A percentile compares a stretch with the other conserved stretches of the same genome.
phyloP scores from a whole-genome alignment of 2,797 vertebrate species.

The Sandelia bainsii region DNA sequence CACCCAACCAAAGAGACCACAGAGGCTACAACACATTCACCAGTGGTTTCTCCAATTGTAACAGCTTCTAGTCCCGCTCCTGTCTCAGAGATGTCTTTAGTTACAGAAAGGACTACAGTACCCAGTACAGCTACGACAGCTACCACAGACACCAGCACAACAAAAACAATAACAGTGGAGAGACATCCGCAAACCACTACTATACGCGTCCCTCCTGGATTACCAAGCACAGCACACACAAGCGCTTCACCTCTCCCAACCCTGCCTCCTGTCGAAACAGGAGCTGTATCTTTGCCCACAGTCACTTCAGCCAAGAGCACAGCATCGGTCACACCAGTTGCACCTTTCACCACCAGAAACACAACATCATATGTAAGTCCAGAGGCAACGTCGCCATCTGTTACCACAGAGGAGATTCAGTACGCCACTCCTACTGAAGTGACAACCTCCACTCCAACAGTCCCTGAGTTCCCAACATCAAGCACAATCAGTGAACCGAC shows the following conservation, averaged over 20 bases:
- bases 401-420: constrained; percentile 61
- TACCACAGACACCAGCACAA: constrained; percentile 51
- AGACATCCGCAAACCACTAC: constrained; percentile 39
- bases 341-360: constrained; percentile 55
- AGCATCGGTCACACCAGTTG: constrained; percentile 55
- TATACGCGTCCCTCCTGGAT: constrained; percentile 35
- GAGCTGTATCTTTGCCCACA: constrained; percentile 49
- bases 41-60: constrained; percentile 19
- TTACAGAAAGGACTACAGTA: constrained; percentile 56
- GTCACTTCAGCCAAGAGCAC: constrained; percentile 60
- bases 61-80: constrained; percentile 45
- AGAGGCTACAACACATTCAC: constrained; percentile 56
- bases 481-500: constrained; percentile 27
- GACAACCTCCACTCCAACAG: constrained; percentile 48
- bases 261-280: constrained; percentile 52
- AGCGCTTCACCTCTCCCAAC: constrained; percentile 48
- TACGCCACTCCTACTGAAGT: constrained; percentile 35
- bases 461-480: constrained; percentile 47
- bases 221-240: constrained; percentile 60
- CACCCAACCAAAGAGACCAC: constrained; percentile 50
- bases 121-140: constrained; percentile 33
- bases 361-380: constrained; percentile 52
- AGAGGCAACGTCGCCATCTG: constrained; percentile 43
- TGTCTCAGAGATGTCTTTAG: constrained; percentile 43
- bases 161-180: constrained; percentile 50